Base-by-base conservation (phyloP, 2,888 invertebrate genomes). In the Drosophila bunnanda region DNA sequence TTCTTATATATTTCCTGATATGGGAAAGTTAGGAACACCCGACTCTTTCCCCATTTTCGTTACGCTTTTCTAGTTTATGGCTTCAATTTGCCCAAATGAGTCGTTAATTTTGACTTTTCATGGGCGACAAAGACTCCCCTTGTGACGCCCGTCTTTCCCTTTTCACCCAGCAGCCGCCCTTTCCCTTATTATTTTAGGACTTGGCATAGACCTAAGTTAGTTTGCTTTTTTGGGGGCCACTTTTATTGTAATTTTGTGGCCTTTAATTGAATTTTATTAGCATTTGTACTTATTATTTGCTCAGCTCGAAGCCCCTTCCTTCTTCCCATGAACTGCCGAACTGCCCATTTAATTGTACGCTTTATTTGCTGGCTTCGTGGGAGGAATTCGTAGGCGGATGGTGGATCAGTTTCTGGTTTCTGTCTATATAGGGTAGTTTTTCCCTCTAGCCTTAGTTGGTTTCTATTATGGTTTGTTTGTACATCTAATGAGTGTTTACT, bases 191-290 rank as follows among this genome's bases (percentile, higher is more conserved):
- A 38, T 36, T 46, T 30, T 20, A 41, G 66, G 30, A 54, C 43
- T 36, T 12, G 36, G 25, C 34, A 28, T 48, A 50, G 32, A 50
- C 50, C 50, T 50, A 50, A 77, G 79, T 76, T 75, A 83, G 82
- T 89, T 81, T 82, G 53, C 68, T 67, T 71, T 58, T 58, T 60
- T 38, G 30, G 46, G 69, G 56, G 75, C 72, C 75, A 79, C 82
- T 84, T 84, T 89, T 82, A 87, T 89, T 88, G 87, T 88, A 89
- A 88, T 84, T 84, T 88, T 84, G 83, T 79, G 81, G 78, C 73
- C 76, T 86, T 86, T 89, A 89, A 90, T 89, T 90, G 90, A 90
- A 90, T 89, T 90, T 89, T 88, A 90, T 89, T 90, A 84, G 82
- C 89, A 84, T 80, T 89, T 83, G 80, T 83, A 88, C 83, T 88